Evolutionary conservation across 2,888 invertebrate species (phyloP), one percentile per base, ranked within the genome.

Genomic region (Latrodectus hesperus): DNA sequence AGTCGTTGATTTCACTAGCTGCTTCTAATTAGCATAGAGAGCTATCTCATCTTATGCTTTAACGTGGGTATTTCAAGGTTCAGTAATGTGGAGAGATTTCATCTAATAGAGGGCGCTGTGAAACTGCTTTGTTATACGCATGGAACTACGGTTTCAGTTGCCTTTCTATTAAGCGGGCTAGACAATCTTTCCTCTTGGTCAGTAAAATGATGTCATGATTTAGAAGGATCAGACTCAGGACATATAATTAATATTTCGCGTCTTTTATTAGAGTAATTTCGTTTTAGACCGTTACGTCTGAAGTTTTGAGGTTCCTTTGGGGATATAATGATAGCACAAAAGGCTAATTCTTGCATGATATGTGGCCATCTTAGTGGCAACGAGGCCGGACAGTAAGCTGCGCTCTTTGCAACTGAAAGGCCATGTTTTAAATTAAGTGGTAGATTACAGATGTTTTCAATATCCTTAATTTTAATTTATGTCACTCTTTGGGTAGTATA

Each of bases 21-120:
- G 17, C 52, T 17, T 26, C 72, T 80, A 80, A 80, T 80, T 80
- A 80, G 80, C 71, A 80, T 80, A 78, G 70, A 49, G 75, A 38
- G 11, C 38, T 53, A 68, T 68, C 68, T 68, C 53, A 73, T 53
- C 77, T 77, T 68, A 68, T 22, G 22, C 77, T 49, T 12, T 55
- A 38, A 38, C 5, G 60, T 60, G 11, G 60, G 60, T n/a, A 60
- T 60, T 38, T 38, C 38, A 38, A 38, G 38, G 38, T 38, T 38
- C 38, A 38, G 38, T 17, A 38, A 75, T 74, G 49, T 51, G 68
- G 52, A 67, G 38, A 38, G 68, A 77, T 77, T 77, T 77, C 52
- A 77, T 77, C 68, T 68, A 67, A 53, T 77, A 77, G 60, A 55
- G 17, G 75, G 64, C 64, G 71, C 38, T 38, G 49, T 38, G 60